phyloP scores from a whole-genome alignment of 2,888 invertebrate species.

The Caradrina kadenii region DNA sequence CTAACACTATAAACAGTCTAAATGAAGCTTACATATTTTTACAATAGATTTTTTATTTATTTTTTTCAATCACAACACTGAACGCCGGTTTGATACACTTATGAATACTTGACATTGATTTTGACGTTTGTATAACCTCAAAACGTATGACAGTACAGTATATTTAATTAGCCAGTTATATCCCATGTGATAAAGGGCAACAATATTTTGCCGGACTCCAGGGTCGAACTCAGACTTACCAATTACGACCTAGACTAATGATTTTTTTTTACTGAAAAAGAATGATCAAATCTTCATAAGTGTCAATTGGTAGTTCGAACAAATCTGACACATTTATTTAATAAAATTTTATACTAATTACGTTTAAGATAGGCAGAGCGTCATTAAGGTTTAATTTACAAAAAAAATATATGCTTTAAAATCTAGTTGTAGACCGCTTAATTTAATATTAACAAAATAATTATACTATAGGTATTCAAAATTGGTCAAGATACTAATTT shows the following conservation, averaged over 20 bases:
- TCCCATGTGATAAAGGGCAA: neutral
- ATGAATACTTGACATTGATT: conserved; percentile 48
- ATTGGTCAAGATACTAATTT: conserved; percentile 30
- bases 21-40: conserved; percentile 73
- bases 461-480: neutral
- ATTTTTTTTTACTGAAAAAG: neutral
- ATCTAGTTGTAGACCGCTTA: neutral
- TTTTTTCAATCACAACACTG: conserved; percentile 75
- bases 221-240: neutral
- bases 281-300: conserved; percentile 45
- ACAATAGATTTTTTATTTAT: conserved; percentile 59
- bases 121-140: conserved; percentile 1
- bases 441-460: neutral
- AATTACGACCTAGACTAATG: neutral
- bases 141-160: too few species aligned
- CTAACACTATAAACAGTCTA: conserved; percentile 81
- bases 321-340: conserved; percentile 9
- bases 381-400: neutral
- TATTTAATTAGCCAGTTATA: too few species aligned
- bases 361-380: conserved; percentile 38
- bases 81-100: conserved; percentile 70
- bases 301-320: conserved; percentile 20
- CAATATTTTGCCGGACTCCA: neutral
- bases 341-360: conserved; percentile 37
- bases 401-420: neutral